Evolutionary conservation across 2,113 vertebrate species (phyloP), one percentile per base, ranked within the genome.

Genomic region (Larimichthys crocea): DNA sequence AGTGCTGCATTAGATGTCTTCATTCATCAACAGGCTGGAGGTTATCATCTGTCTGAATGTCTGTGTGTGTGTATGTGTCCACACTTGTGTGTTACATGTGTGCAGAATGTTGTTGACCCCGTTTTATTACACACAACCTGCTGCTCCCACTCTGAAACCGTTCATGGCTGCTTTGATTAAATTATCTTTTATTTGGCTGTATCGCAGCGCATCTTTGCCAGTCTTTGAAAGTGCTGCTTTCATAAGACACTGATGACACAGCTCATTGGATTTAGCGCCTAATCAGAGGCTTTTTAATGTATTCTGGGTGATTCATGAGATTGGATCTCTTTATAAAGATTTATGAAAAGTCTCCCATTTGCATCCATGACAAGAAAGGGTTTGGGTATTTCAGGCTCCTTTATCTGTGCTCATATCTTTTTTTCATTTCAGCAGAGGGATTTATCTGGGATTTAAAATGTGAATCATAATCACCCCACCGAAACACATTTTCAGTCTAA

Each of bases 391-490:
- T 87, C 83, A 84, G 74, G 82, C 85, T 67, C 76, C 66, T 88
- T 88, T 89, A 92, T 93, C 92, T 83, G 62, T 3, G 8, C 82
- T 90, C 88, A 69, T 82, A 91, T 93, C 84, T 84, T 87, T 91
- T 88, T 89, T 84, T 92, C 87, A 92, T 93, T 94, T 89, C 87
- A 86, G 81, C 71, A 65, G 79, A 79, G 76, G 87, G 75, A 76
- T 90, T 93, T 91, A 90, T 94, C 89, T 74, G 65, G 85, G 87
- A 86, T 92, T 93, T 90, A 86, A 88, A 93, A 86, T 85, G 85
- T 85, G 88, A 89, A 89, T 92, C 86, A 89, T 90, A 90, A 91
- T 91, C 84, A 90, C 73, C 64, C 75, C 57, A 72, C 71, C 84
- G 85, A 90, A 92, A 88, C 84, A 84, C 73, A 82, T 83, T 89